Percentiles rank a stretch among this genome's conserved stretches.
These are phyloP conservation scores for Lepidocyrtinus sp. DNA, from an alignment of 2,888 invertebrate species.

Conservation along the genomic window DNA sequence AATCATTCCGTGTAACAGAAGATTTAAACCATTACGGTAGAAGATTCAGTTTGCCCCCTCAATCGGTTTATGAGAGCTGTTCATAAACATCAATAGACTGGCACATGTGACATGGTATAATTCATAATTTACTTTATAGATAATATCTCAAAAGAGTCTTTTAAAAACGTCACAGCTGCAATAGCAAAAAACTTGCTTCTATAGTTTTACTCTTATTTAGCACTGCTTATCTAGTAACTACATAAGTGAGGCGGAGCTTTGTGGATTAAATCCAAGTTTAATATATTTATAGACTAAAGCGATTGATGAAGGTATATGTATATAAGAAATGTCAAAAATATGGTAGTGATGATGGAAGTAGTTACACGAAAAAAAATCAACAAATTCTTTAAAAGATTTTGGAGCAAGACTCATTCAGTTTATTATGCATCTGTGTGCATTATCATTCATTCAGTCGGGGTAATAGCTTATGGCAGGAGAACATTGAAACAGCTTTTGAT, in stretches of 20 bases:
- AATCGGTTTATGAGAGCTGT: conserved; percentile 17
- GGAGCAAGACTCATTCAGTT: too few relatives aligned
- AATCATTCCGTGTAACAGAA: too few relatives aligned
- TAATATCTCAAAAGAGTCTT: conserved; percentile 28
- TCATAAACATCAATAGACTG: conserved; percentile 32
- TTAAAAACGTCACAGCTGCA: conserved; percentile 38
- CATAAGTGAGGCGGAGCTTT: too few relatives aligned
- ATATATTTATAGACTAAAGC: not conserved
- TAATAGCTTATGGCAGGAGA: not conserved
- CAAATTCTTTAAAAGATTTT: too few relatives aligned
- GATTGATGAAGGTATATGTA: not conserved
- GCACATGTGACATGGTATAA: conserved; percentile 40
- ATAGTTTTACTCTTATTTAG: too few relatives aligned
- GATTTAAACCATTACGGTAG: too few relatives aligned
- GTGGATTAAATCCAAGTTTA: not conserved
- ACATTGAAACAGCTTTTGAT: not conserved
- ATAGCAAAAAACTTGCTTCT: not conserved
- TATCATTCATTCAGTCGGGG: not conserved
- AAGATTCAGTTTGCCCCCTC: too few relatives aligned
- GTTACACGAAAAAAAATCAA: not conserved
- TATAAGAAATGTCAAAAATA: not conserved
- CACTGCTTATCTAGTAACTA: too few relatives aligned
- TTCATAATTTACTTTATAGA: conserved; percentile 30
- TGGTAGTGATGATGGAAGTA: not conserved
- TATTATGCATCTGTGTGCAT: not conserved